A percentile compares a stretch with the other conserved stretches of the same genome.
Conservation (phyloP, 2,888 invertebrate species). For the Ormia ochracea region DNA sequence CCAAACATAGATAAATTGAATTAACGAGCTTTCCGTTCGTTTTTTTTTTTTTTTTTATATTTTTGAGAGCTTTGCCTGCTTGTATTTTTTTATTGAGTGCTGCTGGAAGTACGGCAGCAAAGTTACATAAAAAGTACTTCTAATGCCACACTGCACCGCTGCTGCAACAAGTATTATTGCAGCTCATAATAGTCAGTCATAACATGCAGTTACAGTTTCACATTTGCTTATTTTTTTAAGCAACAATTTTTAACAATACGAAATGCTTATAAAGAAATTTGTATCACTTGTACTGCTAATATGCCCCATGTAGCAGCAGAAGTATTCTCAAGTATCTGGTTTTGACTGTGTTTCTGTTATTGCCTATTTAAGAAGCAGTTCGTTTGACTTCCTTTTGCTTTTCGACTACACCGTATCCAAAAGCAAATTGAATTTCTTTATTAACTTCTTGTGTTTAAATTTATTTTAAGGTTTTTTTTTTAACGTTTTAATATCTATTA, state of each 20-base stretch:
- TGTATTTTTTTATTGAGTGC: slow-evolving; percentile 10
- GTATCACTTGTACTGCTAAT: slow-evolving; percentile 62
- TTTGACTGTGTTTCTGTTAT: background rate
- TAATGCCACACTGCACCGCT: slow-evolving; percentile 2
- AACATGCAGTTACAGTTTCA: slow-evolving; percentile 51
- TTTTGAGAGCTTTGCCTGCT: background rate
- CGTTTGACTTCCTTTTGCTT: slow-evolving; percentile 35
- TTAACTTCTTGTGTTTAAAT: too few relatives aligned
- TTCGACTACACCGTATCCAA: slow-evolving; percentile 18
- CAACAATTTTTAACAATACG: slow-evolving; percentile 2
- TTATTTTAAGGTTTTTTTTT: too few relatives aligned
- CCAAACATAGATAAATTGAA: slow-evolving; percentile 67
- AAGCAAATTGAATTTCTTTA: too few relatives aligned
- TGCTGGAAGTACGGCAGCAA: slow-evolving; percentile 11
- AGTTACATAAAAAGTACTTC: slow-evolving; percentile 54
- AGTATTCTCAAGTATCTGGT: background rate
- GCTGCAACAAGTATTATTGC: slow-evolving; percentile 16
- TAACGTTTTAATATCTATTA: too few relatives aligned
- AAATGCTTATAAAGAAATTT: slow-evolving; percentile 43
- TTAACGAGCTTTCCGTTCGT: slow-evolving; percentile 66
- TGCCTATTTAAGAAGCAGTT: slow-evolving; percentile 6
- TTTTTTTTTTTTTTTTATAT: background rate
- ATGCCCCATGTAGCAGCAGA: slow-evolving; percentile 15
- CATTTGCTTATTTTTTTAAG: background rate
- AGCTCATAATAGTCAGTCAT: slow-evolving; percentile 48